A percentile compares a stretch with the other conserved stretches of the same genome.
These are phyloP conservation scores for Labeo calbasu DNA, from an alignment of 2,797 vertebrate genomes.

Conservation along the genomic window DNA sequence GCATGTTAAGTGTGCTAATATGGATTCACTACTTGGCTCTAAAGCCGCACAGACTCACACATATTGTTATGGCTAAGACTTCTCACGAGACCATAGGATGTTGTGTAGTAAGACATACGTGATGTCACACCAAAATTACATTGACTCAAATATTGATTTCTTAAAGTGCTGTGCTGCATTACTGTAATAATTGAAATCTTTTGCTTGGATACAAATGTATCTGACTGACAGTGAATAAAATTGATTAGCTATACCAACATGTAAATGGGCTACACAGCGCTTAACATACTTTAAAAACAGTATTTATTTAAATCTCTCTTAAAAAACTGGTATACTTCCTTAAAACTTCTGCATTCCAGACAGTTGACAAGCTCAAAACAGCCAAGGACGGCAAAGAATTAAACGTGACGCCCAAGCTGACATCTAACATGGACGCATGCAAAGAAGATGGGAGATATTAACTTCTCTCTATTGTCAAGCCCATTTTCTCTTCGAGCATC, in stretches of 20 bases:
- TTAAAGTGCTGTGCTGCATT: neutral
- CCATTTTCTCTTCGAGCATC: constrained; percentile 6
- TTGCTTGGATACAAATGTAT: neutral
- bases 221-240: neutral
- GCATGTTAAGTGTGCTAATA: neutral
- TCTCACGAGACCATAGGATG: neutral
- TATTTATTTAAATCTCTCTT: constrained; percentile 9
- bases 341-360: constrained; percentile 33
- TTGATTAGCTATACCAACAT: neutral
- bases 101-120: neutral
- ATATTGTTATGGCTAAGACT: neutral
- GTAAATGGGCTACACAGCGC: neutral
- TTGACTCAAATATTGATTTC: constrained; percentile 13
- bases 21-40: neutral
- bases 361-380: constrained; percentile 28
- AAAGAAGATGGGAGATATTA: constrained; percentile 30
- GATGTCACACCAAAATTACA: constrained; percentile 2
- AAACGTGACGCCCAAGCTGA: constrained; percentile 3
- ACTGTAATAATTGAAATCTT: neutral
- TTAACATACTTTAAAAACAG: neutral
- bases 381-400: neutral
- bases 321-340: constrained; percentile 6
- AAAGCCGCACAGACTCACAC: neutral
- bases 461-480: constrained; percentile 23
- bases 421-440: constrained; percentile 47